Percentiles rank a stretch among this genome's conserved stretches.
These are phyloP conservation scores for Syritta pipiens DNA, from an alignment of 2,888 invertebrate species.

Conservation along the genomic window DNA sequence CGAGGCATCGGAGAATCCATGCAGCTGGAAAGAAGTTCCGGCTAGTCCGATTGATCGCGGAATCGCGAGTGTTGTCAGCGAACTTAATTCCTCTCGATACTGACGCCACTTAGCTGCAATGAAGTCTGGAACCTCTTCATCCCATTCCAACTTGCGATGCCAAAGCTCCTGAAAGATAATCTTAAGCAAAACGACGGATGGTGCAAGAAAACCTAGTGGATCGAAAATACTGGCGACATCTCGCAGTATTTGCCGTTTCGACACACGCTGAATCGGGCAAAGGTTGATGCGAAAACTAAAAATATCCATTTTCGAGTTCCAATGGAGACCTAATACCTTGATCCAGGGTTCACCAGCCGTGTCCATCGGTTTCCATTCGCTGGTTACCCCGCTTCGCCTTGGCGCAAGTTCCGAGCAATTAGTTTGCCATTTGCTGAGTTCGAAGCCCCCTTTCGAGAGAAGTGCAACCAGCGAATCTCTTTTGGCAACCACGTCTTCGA, in stretches of 20 bases:
- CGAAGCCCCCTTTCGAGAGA: not conserved
- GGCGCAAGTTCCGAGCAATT: not conserved
- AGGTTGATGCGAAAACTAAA: not conserved
- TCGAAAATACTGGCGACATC: conserved; percentile 17
- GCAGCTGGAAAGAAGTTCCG: not conserved
- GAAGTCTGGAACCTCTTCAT: not conserved
- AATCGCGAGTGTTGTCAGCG: not conserved
- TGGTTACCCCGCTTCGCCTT: no score
- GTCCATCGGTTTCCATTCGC: no score
- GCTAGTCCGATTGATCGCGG: conserved; percentile 3
- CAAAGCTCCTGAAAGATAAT: conserved; percentile 10
- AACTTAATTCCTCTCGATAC: conserved; percentile 1
- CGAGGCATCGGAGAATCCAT: conserved; percentile 44
- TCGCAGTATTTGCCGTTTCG: conserved; percentile 11
- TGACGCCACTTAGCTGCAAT: not conserved
- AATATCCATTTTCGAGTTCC: not conserved
- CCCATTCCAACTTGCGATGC: conserved; percentile 1
- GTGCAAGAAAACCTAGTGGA: conserved; percentile 21
- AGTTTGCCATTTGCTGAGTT: not conserved
- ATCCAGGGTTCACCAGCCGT: not conserved
- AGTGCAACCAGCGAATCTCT: not conserved
- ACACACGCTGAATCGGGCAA: not conserved
- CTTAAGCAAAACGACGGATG: not conserved
- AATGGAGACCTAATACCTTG: not conserved
- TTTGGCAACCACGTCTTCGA: not conserved